Evolutionary conservation across 2,888 invertebrate genomes (phyloP), one percentile per base, ranked within the genome.

Genomic region (Drosophila paucipuncta): DNA sequence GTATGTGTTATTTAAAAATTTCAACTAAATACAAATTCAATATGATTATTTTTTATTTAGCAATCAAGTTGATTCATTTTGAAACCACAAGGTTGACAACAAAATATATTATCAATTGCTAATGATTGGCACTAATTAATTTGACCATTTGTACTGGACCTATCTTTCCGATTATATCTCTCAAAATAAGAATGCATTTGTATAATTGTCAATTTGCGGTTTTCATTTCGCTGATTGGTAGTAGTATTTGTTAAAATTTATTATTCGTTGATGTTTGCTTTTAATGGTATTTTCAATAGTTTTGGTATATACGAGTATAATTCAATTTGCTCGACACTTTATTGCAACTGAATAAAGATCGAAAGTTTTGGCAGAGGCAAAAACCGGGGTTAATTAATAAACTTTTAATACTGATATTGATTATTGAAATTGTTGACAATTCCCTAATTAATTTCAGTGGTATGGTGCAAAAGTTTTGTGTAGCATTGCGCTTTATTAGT

Each of bases 351-450:
- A 64, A 59, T 18, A 33, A 49, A 25, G 18, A 0, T 16, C 9
- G 4, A 52, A 68, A 76, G 61, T 77, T 74, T 35, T 13, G 57
- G 7, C 25, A 28, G 22, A 18, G 11, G 30, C 49, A 49, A 33
- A 37, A 78, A 62, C 6, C 22, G 30, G 39, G 65, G 57, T 54
- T 78, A 80, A 78, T 78, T 78, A 76, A 71, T 65, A 66, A 78
- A 78, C 71, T 80, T 78, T 76, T 55, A 47, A 71, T 63, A 59
- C 54, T 62, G 65, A 53, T 54, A 78, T 80, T 71, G 62, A 68
- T 59, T 52, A 47, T 49, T 62, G 58, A 47, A 55, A 53, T 31
- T 68, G 53, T 49, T 65, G 11, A 31, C 33, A 35, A 49, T 53
- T 41, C 31, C n/a, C 63, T 54, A 71, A 78, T 75, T 50, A 80